A percentile compares a stretch with the other conserved stretches of the same genome.
Conservation (phyloP, 2,113 vertebrate species). For the Amblyornis subalaris region DNA sequence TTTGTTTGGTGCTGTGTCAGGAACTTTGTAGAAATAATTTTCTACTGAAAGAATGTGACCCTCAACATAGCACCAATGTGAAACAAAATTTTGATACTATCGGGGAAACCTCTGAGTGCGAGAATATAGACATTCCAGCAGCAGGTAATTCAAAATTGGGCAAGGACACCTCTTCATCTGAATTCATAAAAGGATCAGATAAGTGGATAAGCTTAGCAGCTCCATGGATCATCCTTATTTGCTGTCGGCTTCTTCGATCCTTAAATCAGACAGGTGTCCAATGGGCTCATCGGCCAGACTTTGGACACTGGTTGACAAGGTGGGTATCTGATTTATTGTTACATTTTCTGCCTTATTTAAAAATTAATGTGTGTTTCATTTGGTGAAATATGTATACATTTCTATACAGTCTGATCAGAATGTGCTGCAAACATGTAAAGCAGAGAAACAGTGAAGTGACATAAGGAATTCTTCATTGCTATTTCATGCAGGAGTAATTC, state of each 20-base stretch:
- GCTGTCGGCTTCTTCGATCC: conserved; percentile 88
- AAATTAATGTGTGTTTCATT: background rate
- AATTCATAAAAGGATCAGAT: conserved; percentile 29
- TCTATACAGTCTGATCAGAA: background rate
- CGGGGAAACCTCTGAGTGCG: background rate
- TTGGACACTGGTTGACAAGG: conserved; percentile 96
- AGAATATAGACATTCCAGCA: background rate
- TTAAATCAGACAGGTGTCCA: conserved; percentile 95
- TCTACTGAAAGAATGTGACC: conserved; percentile 32
- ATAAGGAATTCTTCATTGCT: background rate
- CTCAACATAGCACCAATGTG: background rate
- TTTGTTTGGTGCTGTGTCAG: conserved; percentile 87
- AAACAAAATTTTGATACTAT: background rate
- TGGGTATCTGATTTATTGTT: conserved; percentile 26
- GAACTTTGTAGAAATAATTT: conserved; percentile 85
- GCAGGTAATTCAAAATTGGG: background rate
- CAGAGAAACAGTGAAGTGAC: background rate
- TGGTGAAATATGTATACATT: background rate
- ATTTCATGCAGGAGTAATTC: background rate
- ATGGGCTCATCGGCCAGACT: conserved; percentile 89
- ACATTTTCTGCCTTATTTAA: background rate
- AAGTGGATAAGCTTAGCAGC: conserved; percentile 85
- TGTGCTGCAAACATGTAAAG: background rate
- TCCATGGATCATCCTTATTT: conserved; percentile 82
- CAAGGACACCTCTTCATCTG: background rate